Evolutionary conservation across 2,888 invertebrate genomes (phyloP), one percentile per base, ranked within the genome.

Genomic region (Hemaris fuciformis): DNA sequence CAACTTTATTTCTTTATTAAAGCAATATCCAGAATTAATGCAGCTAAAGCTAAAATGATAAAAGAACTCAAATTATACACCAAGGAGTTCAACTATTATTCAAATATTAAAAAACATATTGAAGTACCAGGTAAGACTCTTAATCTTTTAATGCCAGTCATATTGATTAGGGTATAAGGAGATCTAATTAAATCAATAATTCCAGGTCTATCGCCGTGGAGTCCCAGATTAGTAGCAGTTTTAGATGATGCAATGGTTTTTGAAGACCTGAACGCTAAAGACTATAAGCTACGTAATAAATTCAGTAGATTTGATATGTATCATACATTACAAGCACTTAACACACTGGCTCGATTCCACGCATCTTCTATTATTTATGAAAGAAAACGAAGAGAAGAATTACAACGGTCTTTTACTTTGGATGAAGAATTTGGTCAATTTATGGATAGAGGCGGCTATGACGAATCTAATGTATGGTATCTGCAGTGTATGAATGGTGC

Each of bases 341-440:
- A 81, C 62, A 84, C 91, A 2, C 69, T 94, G 53, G 91, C 93
- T 0, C 84, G 87, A 66, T 90, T 94, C 67, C 94, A 94, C 65
- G 90, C 93, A 0, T 82, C 90, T n/a, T 84, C 91, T 2, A 83
- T 94, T n/a, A 84, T 94, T 63, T 93, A 81, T 66, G 94, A 94
- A 78, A 87, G 93, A 65, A 80, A 77, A 15, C 89, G 68, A 76
- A 87, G 73, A 60, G 85, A 71, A 68, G 83, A 79, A 65, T 75
- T 76, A 61, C 63, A 74, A 10, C 70, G 72, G 27, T 18, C 70
- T 18, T 90, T 83, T 62, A 73, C 65, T n/a, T 75, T 90, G 43
- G 73, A 76, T 65, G 81, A 91, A 38, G 83, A 89, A 20, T 85
- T 79, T 66, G 65, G 69, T 57, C 63, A 79, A 15, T 69, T 75